These are phyloP conservation scores for Balaeniceps rex DNA, from an alignment of 2,113 vertebrate genomes.

Conservation along the genomic window DNA sequence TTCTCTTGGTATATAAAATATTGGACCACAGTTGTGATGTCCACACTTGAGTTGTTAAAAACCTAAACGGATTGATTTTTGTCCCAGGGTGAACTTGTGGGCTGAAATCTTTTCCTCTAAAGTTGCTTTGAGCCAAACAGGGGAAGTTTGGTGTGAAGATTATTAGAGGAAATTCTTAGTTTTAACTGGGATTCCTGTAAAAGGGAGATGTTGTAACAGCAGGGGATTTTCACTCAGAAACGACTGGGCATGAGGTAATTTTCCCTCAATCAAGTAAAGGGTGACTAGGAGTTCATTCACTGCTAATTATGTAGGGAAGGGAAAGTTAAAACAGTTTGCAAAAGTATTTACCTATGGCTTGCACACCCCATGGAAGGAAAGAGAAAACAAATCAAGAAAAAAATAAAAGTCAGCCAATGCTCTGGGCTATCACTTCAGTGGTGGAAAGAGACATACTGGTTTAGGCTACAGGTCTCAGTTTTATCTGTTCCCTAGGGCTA, in stretches of 20 bases:
- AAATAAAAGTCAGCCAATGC: not conserved
- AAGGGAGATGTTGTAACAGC: slow-evolving; percentile 45
- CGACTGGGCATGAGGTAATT: slow-evolving; percentile 11
- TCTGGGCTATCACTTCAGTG: not conserved
- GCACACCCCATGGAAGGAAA: not conserved
- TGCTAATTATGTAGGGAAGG: not conserved
- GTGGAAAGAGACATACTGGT: not conserved
- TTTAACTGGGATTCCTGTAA: slow-evolving; percentile 45
- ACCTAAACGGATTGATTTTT: not conserved
- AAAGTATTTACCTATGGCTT: not conserved
- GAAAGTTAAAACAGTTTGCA: not conserved
- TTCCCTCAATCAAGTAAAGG: not conserved
- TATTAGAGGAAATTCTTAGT: slow-evolving; percentile 27
- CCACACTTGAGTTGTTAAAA: not conserved
- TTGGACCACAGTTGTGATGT: not conserved
- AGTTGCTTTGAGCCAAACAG: not conserved
- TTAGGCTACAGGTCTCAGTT: not conserved
- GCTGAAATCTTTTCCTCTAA: not conserved
- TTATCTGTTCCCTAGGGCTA: not conserved
- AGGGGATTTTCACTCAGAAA: slow-evolving; percentile 40
- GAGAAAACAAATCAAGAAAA: not conserved
- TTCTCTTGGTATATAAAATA: not conserved
- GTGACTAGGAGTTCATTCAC: slow-evolving; percentile 26
- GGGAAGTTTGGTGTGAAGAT: slow-evolving; percentile 26
- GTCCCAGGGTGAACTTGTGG: slow-evolving; percentile 20